A percentile compares a stretch with the other conserved stretches of the same genome.
Conservation (phyloP, 2,113 vertebrate genomes). For the Nothocercus nigrocapillus region DNA sequence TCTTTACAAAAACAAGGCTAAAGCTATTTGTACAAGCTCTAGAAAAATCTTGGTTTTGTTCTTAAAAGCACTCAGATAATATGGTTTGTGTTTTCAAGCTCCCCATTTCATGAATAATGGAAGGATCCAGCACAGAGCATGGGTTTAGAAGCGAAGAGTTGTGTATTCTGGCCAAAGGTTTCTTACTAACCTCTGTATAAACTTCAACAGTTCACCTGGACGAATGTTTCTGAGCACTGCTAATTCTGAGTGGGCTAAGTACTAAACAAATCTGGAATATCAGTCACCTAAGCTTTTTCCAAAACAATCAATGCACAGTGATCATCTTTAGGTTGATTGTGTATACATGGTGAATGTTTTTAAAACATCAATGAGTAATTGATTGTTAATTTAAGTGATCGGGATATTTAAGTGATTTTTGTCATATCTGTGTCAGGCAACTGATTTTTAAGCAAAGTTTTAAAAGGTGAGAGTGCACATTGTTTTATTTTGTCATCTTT, state of each 20-base stretch:
- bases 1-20: background rate
- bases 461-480: background rate
- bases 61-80: background rate
- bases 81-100: background rate
- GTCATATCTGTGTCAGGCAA: background rate
- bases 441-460: background rate
- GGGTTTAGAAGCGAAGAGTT: background rate
- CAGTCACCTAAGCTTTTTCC: background rate
- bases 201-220: accelerated
- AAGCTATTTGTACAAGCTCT: background rate
- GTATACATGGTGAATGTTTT: background rate
- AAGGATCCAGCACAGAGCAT: background rate
- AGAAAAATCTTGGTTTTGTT: background rate
- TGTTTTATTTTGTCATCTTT: background rate
- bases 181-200: background rate
- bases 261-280: background rate
- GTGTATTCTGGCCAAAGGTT: background rate
- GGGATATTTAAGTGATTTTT: background rate
- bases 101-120: background rate
- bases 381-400: background rate
- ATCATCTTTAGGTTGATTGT: background rate
- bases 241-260: background rate
- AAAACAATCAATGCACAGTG: background rate
- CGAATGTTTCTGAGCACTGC: background rate
- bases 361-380: background rate